Percentiles rank a stretch among this genome's conserved stretches.
Evolutionary conservation across 2,113 vertebrate genomes (phyloP).

Genomic region (Apteryx owenii): DNA sequence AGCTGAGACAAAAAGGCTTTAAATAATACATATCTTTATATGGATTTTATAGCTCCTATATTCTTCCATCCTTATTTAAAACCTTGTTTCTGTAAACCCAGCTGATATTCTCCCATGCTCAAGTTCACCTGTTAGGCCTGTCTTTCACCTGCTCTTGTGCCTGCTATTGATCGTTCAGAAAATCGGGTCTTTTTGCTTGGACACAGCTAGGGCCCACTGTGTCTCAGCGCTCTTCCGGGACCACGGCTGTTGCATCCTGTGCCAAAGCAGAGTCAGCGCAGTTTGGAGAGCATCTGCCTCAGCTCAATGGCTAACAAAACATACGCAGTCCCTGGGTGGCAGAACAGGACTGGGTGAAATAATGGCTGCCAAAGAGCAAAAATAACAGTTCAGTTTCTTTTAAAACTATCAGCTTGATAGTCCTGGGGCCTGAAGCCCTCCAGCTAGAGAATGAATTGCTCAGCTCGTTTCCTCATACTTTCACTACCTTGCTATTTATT

Average conservation of each 20-base stretch:
- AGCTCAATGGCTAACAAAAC: not conserved
- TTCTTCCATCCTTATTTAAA: not conserved
- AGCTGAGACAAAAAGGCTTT: not conserved
- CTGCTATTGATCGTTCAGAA: not conserved
- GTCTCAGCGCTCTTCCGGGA: not conserved
- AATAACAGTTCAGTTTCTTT: not conserved
- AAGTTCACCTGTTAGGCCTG: not conserved
- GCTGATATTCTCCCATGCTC: not conserved
- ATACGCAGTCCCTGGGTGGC: not conserved
- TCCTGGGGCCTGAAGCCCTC: not conserved
- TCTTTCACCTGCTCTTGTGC: not conserved
- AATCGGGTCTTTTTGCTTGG: not conserved
- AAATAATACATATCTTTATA: not conserved
- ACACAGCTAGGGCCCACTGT: not conserved
- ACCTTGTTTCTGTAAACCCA: not conserved
- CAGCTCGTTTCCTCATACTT: not conserved
- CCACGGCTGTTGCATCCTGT: rapidly evolving
- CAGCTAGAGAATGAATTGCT: not conserved
- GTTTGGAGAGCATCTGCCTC: not conserved
- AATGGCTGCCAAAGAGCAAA: not conserved
- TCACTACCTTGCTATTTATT: not conserved
- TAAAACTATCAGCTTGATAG: not conserved
- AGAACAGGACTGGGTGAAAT: not conserved
- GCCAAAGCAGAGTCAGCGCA: not conserved
- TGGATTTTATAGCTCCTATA: not conserved